Conservation (phyloP, 2,113 vertebrate genomes). For the Protomyctophum bolini region DNA sequence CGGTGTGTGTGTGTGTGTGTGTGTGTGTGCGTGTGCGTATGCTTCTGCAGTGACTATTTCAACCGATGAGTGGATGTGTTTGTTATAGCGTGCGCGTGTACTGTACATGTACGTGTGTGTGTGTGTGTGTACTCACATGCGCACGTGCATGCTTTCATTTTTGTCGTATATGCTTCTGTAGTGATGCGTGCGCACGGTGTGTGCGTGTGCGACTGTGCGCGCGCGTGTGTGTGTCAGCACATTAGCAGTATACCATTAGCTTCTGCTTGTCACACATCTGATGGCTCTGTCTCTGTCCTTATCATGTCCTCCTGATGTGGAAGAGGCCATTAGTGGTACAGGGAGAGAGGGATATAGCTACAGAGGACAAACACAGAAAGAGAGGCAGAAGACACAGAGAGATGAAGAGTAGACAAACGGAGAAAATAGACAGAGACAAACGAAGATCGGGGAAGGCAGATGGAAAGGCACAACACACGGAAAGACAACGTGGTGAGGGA, state of each 20-base stretch:
- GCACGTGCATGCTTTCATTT: neutral
- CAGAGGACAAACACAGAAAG: neutral
- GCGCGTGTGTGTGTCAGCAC: conserved; percentile 11
- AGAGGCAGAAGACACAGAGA: neutral
- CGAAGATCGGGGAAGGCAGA: neutral
- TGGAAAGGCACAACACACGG: too few relatives aligned
- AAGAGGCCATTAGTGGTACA: conserved; percentile 6
- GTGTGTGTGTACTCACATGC: too few relatives aligned
- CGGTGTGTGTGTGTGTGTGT: neutral
- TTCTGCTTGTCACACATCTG: conserved; percentile 25
- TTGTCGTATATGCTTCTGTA: neutral
- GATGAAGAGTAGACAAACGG: neutral
- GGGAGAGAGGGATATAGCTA: neutral
- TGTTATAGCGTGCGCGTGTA: too few relatives aligned
- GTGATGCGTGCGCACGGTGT: conserved; percentile 15
- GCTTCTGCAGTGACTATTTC: too few relatives aligned
- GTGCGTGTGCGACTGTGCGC: neutral
- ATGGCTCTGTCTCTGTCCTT: conserved; percentile 20
- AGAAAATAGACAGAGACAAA: neutral
- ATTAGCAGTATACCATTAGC: conserved; percentile 39
- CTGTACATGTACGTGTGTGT: too few relatives aligned
- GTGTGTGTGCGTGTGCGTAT: too few relatives aligned
- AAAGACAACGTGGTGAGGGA: neutral
- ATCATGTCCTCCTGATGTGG: conserved; percentile 2
- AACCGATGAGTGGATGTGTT: too few relatives aligned